Base-by-base conservation (phyloP, 2,888 invertebrate genomes). In the Ophraella communa region DNA sequence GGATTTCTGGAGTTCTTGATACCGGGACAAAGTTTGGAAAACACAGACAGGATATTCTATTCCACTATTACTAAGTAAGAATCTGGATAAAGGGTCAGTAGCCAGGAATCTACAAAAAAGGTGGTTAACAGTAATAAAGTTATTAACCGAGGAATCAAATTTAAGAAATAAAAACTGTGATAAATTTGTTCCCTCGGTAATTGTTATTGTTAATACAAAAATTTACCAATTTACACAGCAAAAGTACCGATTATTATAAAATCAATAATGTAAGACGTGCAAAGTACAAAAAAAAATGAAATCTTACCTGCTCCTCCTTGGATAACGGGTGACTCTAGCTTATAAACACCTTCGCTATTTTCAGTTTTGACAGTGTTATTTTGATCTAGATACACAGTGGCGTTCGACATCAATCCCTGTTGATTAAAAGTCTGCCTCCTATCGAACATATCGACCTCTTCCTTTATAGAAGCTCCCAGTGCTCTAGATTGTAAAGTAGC, bases 401-500 rank as follows among this genome's bases (percentile, higher is more conserved):
- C 70, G 51, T 71, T 72, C 20, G 72, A 65, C 33, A 74, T 61
- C 27, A 35, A 14, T 10, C 55, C 44, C 8, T 11, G 59, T 42
- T 51, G 51, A 24, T 24, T 39, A 11, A 59, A 59, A 24, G 79
- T 65, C 71, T 80, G 71, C 63, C 77, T 55, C 51, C 70, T 58
- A 17, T 70, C 71, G 30, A 74, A 75, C 42, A 67, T 68, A 5
- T 75, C 75, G 1, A 70, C 67, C 87, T 82, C 82, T 71, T 82
- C 81, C 68, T 82, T 83, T 33, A 82, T 81, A 18, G 78, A 79
- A 20, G 79, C 78, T 11, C 71, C 79, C 59, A 93, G 85, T 71
- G 93, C 91, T 72, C 93, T 87, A 64, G 91, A 92, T 79, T 93
- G 93, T 68, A 94, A 82, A 60, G 92, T 92, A 55, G 93, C 94